Evolutionary conservation across 2,113 vertebrate genomes (phyloP), one percentile per base, ranked within the genome.

Genomic region (Pollachius pollachius): DNA sequence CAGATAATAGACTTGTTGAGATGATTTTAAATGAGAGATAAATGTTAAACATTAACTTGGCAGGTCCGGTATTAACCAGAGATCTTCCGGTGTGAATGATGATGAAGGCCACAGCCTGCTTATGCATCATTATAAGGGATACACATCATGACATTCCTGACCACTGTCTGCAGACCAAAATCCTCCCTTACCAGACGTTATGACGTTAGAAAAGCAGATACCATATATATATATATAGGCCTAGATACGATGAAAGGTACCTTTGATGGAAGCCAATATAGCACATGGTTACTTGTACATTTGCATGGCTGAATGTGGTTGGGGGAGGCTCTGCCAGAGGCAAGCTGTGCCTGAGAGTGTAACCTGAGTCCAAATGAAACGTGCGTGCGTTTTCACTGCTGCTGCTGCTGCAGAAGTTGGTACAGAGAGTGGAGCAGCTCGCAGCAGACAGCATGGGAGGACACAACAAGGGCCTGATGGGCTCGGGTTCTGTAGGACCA

Each of bases 321-420:
- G 41, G 41, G 1, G 41, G 6, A 13, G 41, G 41, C 8, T 48
- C 41, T 48, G 41, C 41, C 41, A 48, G 41, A 48, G 41, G 41
- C 41, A 48, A 9, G 41, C 82, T 83, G 87, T 48, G 78, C 84
- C 80, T 86, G 84, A 83, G 72, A 62, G 78, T 90, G 87, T 86
- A 90, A 91, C 80, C 58, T 81, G 89, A 90, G 81, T 78, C 69
- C 65, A 69, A 80, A 68, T 84, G 79, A 85, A 85, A 82, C 84
- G 70, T 72, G 63, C 12, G 41, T 48, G 41, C 12, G 64, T 72
- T 74, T 61, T 67, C 27, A 62, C 83, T 75, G 52, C 41, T 48
- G 9, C 72, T 78, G 62, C 73, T 72, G 71, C 69, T 70, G 67
- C 84, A 88, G 76, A 89, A 70, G 75, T 82, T 62, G 73, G 17